Evolutionary conservation across 1,140 invertebrate genomes (phyloP).

Genomic region (Lordiphosa mommai): DNA sequence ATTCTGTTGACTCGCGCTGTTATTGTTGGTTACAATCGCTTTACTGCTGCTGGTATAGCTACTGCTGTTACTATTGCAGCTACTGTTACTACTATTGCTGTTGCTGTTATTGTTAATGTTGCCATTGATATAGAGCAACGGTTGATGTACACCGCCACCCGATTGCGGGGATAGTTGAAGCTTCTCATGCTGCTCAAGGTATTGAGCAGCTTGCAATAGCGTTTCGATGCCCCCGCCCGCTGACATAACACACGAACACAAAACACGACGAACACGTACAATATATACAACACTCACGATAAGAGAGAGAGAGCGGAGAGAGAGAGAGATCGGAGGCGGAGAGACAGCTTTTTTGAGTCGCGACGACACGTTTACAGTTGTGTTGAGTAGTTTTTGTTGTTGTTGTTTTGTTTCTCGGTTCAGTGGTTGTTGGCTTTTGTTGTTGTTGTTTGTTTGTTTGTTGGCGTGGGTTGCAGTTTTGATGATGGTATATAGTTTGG

Average conservation of each 20-base stretch:
- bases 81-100: background rate
- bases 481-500: slow-evolving; percentile 3
- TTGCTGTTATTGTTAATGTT: slow-evolving; percentile 8
- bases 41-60: slow-evolving; percentile 17
- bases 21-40: slow-evolving; percentile 38
- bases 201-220: slow-evolving; percentile 55
- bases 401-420: slow-evolving; percentile 11
- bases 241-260: slow-evolving; percentile 39
- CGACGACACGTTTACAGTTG: slow-evolving; percentile 30
- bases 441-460: slow-evolving; percentile 16
- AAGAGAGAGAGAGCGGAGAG: slow-evolving; percentile 5
- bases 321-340: background rate
- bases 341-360: slow-evolving; percentile 10
- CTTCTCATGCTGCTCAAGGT: slow-evolving; percentile 47
- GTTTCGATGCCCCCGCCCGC: slow-evolving; percentile 31
- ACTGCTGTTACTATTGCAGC: slow-evolving; percentile 8
- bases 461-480: slow-evolving; percentile 26
- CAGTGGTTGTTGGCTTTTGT: slow-evolving; percentile 9
- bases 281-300: background rate
- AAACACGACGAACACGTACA: slow-evolving; percentile 9
- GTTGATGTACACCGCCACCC: slow-evolving; percentile 16
- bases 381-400: slow-evolving; percentile 10
- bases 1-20: slow-evolving; percentile 56
- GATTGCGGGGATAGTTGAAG: slow-evolving; percentile 23
- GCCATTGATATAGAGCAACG: slow-evolving; percentile 28